Percentiles rank a stretch among this genome's conserved stretches.
These are phyloP conservation scores for Aphelocoma coerulescens DNA, from an alignment of 2,113 vertebrate species.

Conservation along the genomic window DNA sequence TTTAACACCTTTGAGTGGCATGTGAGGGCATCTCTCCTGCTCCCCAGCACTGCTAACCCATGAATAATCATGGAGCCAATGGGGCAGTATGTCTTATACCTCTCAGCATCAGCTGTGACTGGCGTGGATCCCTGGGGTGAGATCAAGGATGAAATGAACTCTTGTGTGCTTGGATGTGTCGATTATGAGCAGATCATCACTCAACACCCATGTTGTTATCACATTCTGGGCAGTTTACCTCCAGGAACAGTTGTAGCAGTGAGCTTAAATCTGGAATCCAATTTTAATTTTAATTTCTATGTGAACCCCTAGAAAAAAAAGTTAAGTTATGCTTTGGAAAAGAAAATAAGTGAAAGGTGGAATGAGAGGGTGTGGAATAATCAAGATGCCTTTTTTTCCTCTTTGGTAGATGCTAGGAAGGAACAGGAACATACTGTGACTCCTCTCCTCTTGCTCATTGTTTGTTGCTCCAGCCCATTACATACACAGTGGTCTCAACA, in stretches of 20 bases:
- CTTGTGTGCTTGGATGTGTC: constrained; percentile 42
- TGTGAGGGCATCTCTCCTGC: not conserved
- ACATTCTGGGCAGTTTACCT: constrained; percentile 57
- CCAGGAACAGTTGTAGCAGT: constrained; percentile 47
- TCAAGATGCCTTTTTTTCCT: not conserved
- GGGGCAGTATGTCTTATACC: not conserved
- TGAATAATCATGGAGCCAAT: not conserved
- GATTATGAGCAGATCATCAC: constrained; percentile 48
- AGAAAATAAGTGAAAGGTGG: not conserved
- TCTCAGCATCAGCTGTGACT: not conserved
- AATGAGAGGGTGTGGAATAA: not conserved
- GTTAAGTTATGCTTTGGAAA: not conserved
- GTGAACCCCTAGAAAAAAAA: constrained; percentile 24
- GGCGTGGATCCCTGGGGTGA: not conserved
- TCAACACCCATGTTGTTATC: constrained; percentile 57
- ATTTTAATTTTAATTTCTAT: constrained; percentile 64
- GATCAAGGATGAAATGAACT: not conserved
- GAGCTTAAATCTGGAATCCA: constrained; percentile 56
- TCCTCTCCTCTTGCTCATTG: not conserved
- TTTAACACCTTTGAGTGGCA: not conserved
- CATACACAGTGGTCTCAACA: not conserved
- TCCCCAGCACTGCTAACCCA: not conserved
- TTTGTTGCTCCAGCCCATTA: not conserved
- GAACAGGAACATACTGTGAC: not conserved
- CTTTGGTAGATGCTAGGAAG: not conserved